Evolutionary conservation across 2,113 vertebrate genomes (phyloP), one percentile per base, ranked within the genome.

Genomic region (Columba janthina): DNA sequence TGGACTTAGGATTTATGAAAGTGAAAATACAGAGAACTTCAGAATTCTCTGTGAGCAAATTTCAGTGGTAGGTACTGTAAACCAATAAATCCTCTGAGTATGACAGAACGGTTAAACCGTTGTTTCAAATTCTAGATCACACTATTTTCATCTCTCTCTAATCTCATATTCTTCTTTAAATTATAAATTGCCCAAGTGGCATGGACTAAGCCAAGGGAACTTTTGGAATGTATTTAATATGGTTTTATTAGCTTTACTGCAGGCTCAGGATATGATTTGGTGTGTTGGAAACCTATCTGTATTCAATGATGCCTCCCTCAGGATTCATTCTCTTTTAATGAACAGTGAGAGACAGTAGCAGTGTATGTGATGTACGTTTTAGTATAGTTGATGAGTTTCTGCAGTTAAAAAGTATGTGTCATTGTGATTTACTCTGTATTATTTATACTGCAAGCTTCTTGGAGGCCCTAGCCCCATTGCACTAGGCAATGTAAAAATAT

Each of bases 101-200:
- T 38, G 72, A 53, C 69, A 86, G 31, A 84, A 50, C 12, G 67
- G 85, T 86, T 90, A 92, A 93, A 88, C 64, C 90, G 46, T 88
- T 91, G 67, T 93, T 97, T 93, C 88, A 81, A 77, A 84, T 78
- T 88, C 76, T 65, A 72, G 48, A 93, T 92, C 75, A 56, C 38
- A 40, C 60, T 81, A 67, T 90, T 92, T 95, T 71, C 56, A 83
- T 80, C 61, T 86, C 24, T 85, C 58, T 93, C 75, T 95, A 90
- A 94, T 95, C 88, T 94, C 61, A 88, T 95, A 84, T 86, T 95
- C 85, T 90, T 38, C 95, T 95, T 96, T 96, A 96, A 96, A 96
- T 95, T 95, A 96, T 88, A 88, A 84, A 96, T 95, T 92, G 92
- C 92, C 57, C 90, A 78, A 88, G 94, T 71, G 92, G 24, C 69